Evolutionary conservation across 2,888 invertebrate species (phyloP), one percentile per base, ranked within the genome.

Genomic region (Tenthredo scrophulariae): DNA sequence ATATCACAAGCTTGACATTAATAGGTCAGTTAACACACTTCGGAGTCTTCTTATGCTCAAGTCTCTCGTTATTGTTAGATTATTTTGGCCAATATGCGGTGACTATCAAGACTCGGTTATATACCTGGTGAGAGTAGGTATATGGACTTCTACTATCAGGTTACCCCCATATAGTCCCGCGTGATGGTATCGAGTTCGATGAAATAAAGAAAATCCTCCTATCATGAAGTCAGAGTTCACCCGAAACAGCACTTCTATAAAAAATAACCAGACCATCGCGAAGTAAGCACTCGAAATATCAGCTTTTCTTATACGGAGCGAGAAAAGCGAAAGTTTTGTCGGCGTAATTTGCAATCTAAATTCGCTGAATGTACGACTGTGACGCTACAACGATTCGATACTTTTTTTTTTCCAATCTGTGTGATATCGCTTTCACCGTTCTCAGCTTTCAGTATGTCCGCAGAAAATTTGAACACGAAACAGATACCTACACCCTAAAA

Each of bases 21-120:
- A 74, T 74, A 43, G 37, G 72, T 37, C 43, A 43, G 72, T 74
- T 74, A 37, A 43, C 40, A 74, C 72, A 43, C 72, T 72, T 40
- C 13, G 72, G 43, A 43, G 72, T 22, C 43, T 37, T 37, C 33
- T 37, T 70, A 0, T n/a, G 10, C 72, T 43, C 9, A 37, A 18
- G 70, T 70, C 43, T 74, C 6, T 7, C 40, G 40, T 37, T 74
- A 43, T 74, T 40, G 40, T 74, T 43, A 74, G 43, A 74, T 74
- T 74, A 74, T 74, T 74, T 74, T 37, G 37, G n/a, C 18, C 9
- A 33, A 13, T 37, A 2, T 37, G 37, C n/a, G 18, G 70, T 15
- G 29, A 29, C 18, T 70, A 37, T n/a, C 18, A 70, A 70, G 33
- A 10, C 37, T 62, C 13, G 22, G 26, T 62, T 26, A 26, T 5